phyloP scores from a whole-genome alignment of 2,888 invertebrate species.

The Drosophila melanosoma region DNA sequence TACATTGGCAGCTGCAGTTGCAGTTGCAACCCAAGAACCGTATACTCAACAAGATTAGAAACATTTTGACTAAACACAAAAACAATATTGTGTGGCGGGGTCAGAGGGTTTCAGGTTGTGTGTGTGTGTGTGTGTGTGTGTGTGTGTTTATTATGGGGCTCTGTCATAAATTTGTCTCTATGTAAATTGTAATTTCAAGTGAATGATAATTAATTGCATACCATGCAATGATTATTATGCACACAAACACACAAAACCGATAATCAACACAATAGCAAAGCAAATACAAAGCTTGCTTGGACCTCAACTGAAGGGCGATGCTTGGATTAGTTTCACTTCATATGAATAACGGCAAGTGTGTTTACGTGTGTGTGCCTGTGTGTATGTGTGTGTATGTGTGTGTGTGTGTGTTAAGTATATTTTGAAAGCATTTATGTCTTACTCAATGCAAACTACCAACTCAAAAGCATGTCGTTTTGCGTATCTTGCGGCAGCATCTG shows the following conservation, averaged over 20 bases:
- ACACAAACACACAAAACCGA: conserved; percentile 46
- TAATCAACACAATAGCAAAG: conserved; percentile 71
- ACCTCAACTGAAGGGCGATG: conserved; percentile 49
- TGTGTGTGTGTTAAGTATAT: conserved; percentile 20
- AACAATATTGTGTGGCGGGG: conserved; percentile 37
- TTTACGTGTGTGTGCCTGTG: conserved; percentile 2
- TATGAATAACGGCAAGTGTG: conserved; percentile 17
- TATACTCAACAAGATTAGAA: conserved; percentile 12
- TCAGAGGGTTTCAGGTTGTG: conserved; percentile 10
- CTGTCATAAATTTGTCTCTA: conserved; percentile 47
- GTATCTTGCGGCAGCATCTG: conserved; percentile 49
- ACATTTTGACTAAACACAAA: conserved; percentile 22
- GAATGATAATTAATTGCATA: conserved; percentile 79
- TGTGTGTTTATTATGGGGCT: conserved; percentile 7
- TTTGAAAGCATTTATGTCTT: conserved; percentile 31
- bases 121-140: conserved; percentile 13
- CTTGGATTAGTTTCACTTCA: conserved; percentile 58
- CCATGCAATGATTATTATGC: conserved; percentile 49
- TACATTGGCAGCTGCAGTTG: background rate
- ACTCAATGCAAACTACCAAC: conserved; percentile 29
- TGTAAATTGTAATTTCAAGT: conserved; percentile 68
- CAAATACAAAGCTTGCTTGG: conserved; percentile 54
- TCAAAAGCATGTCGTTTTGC: conserved; percentile 38
- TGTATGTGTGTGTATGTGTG: conserved; percentile 4
- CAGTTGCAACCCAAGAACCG: conserved; percentile 16